These are phyloP conservation scores for Polypterus senegalus DNA, from an alignment of 2,113 vertebrate genomes.

Conservation along the genomic window DNA sequence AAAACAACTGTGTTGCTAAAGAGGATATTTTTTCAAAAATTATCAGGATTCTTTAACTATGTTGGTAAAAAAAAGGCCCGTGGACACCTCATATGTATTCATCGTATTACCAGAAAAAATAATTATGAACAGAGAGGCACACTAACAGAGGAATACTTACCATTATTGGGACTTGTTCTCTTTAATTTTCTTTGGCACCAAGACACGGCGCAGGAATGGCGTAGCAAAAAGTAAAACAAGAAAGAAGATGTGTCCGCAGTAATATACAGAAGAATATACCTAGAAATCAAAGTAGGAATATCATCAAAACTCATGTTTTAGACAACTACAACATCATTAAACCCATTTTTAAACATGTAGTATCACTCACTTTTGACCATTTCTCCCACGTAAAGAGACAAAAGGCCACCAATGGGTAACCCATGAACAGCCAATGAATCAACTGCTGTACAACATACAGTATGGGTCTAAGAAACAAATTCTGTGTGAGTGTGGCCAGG, in stretches of 20 bases:
- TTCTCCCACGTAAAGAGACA: conserved; percentile 93
- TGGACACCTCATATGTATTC: no score
- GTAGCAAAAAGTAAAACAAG: conserved; percentile 53
- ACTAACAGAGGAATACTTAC: no score
- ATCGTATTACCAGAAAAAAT: no score
- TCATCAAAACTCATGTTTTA: not conserved
- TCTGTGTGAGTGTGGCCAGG: conserved; percentile 51
- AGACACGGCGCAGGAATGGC: conserved; percentile 65
- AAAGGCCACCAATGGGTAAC: conserved; percentile 81
- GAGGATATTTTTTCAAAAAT: no score
- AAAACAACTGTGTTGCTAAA: no score
- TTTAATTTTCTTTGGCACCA: conserved; percentile 75
- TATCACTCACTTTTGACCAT: conserved; percentile 71
- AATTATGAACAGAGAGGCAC: no score
- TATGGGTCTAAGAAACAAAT: conserved; percentile 53
- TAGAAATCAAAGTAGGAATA: conserved; percentile 31
- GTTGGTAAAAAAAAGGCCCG: no score
- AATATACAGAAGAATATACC: conserved; percentile 87
- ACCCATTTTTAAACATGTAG: not conserved
- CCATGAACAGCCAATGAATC: conserved; percentile 91
- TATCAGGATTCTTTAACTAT: no score
- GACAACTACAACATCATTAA: not conserved
- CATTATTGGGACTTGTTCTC: conserved; percentile 50
- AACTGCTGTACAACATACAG: conserved; percentile 74
- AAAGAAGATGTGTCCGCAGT: conserved; percentile 77